These are phyloP conservation scores for Oxycera nigricornis DNA, from an alignment of 2,888 invertebrate genomes.

Conservation along the genomic window DNA sequence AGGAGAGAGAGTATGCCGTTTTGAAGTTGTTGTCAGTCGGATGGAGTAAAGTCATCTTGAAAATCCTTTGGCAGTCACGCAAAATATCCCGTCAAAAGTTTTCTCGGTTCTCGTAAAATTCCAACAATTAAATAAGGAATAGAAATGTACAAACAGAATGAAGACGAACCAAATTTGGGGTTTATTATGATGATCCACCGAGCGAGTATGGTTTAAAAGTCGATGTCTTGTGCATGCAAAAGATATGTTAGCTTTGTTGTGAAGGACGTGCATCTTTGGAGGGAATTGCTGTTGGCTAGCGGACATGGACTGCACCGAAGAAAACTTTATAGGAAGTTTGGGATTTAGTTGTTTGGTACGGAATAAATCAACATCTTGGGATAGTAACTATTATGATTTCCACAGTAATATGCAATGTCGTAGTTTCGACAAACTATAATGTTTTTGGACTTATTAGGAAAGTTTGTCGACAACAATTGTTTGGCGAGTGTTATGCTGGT, in stretches of 20 bases:
- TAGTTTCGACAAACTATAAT: conserved; percentile 16
- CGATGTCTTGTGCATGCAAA: no score
- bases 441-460: conserved; percentile 21
- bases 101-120: conserved; percentile 15
- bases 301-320: no score
- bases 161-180: not conserved
- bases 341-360: conserved; percentile 10
- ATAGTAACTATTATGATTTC: not conserved
- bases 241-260: not conserved
- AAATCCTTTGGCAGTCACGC: not conserved
- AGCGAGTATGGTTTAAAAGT: no score
- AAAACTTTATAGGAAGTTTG: conserved; percentile 15
- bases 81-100: conserved; percentile 20
- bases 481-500: not conserved
- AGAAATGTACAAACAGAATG: not conserved
- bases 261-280: not conserved
- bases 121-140: not conserved
- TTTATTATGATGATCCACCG: no score
- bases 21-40: not conserved
- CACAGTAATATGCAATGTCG: not conserved
- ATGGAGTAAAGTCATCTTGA: not conserved
- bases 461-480: not conserved
- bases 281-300: no score
- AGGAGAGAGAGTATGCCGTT: not conserved
- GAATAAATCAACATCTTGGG: not conserved